These are phyloP conservation scores for Hermatobates lingyangjiaoensis DNA, from an alignment of 1,140 invertebrate species.

Conservation along the genomic window DNA sequence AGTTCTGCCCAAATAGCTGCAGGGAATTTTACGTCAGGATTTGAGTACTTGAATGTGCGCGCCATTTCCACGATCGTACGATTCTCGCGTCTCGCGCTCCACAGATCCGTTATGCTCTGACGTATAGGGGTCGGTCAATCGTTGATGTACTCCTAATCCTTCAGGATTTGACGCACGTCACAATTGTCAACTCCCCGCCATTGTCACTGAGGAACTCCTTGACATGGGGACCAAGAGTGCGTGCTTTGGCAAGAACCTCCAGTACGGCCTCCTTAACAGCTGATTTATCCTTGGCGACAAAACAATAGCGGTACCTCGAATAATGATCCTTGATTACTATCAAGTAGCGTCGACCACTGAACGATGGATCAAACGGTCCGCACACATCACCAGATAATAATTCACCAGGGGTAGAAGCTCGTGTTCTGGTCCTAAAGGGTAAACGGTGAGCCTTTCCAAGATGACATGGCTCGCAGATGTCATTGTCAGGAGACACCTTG, in stretches of 20 bases:
- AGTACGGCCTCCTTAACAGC: conserved; percentile 17
- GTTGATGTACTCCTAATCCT: not conserved
- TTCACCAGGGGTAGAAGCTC: conserved; percentile 16
- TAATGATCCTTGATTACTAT: conserved; percentile 20
- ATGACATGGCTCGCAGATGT: conserved; percentile 20
- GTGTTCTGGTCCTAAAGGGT: conserved; percentile 19
- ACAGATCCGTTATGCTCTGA: not conserved
- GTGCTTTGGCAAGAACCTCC: conserved; percentile 16
- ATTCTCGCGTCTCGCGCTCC: not conserved
- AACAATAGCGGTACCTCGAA: conserved; percentile 20
- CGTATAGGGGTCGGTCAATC: not conserved
- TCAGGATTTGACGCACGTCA: conserved; percentile 17
- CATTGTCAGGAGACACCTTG: conserved; percentile 12
- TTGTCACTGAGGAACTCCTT: conserved; percentile 22
- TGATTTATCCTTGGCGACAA: conserved; percentile 19
- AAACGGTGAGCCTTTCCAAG: conserved; percentile 20
- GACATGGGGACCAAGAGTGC: conserved; percentile 16
- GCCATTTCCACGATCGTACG: not conserved
- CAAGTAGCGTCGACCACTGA: conserved; percentile 19
- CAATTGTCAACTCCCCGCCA: conserved; percentile 17
- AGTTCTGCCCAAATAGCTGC: not conserved
- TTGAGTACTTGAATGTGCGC: not conserved
- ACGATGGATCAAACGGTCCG: conserved; percentile 16
- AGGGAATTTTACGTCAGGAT: not conserved
- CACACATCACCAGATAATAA: conserved; percentile 20